Evolutionary conservation across 2,113 vertebrate species (phyloP).

Genomic region (Bos indicus): DNA sequence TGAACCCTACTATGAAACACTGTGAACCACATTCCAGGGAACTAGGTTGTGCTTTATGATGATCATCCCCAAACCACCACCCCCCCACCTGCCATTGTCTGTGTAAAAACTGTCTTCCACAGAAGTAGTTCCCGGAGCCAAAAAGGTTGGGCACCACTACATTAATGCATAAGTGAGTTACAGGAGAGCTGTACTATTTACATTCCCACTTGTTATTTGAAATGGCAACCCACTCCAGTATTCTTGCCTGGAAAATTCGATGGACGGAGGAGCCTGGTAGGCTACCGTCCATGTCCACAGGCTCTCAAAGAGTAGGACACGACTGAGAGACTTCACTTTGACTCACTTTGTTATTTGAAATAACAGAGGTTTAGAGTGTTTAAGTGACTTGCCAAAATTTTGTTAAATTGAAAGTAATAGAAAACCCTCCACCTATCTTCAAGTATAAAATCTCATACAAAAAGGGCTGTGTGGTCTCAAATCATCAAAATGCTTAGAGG

Average conservation of each 20-base stretch:
- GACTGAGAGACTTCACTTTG: no score
- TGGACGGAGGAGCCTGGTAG: no score
- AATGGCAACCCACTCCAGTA: neutral
- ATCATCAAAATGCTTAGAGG: neutral
- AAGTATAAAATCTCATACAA: neutral
- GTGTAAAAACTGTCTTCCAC: neutral
- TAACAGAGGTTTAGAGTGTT: neutral
- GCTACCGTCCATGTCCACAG: no score
- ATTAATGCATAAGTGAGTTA: neutral
- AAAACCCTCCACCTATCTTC: neutral
- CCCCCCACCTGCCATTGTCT: neutral
- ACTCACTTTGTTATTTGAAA: neutral
- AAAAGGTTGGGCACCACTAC: neutral
- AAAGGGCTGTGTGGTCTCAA: neutral
- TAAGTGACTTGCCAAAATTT: neutral
- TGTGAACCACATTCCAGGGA: neutral
- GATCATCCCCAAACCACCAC: neutral
- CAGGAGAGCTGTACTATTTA: neutral
- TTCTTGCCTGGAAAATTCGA: no score
- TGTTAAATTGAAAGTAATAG: neutral
- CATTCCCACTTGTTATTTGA: neutral
- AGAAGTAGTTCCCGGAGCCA: neutral
- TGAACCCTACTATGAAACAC: neutral
- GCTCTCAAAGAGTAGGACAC: fast-evolving
- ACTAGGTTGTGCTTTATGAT: neutral